Conservation (phyloP, 2,888 invertebrate genomes). For the Lordiphosa andalusiaca region DNA sequence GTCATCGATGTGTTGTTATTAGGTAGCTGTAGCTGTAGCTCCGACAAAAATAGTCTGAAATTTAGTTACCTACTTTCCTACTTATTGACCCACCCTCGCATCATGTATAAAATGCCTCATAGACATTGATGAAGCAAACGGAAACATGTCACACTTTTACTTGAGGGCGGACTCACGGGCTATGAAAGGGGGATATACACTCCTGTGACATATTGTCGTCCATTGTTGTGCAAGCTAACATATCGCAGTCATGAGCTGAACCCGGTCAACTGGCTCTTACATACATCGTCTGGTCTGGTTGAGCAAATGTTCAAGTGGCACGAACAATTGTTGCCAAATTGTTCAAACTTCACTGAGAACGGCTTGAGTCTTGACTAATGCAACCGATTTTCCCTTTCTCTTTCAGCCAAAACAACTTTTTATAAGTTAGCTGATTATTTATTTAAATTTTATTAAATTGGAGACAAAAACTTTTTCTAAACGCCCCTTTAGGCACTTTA, state of each 20-base stretch:
- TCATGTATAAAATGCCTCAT: slow-evolving; percentile 38
- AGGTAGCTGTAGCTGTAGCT: too few species aligned
- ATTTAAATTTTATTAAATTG: slow-evolving; percentile 32
- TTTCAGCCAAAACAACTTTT: slow-evolving; percentile 7
- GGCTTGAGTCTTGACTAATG: too few species aligned
- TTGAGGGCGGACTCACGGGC: not conserved
- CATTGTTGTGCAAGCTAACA: slow-evolving; percentile 42
- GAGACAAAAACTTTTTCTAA: slow-evolving; percentile 11
- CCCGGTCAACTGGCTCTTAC: slow-evolving; percentile 23
- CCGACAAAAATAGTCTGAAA: too few species aligned
- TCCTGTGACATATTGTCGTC: slow-evolving; percentile 37
- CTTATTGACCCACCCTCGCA: slow-evolving; percentile 15
- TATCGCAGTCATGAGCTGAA: slow-evolving; percentile 23
- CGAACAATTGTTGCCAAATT: too few species aligned
- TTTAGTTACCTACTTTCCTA: too few species aligned
- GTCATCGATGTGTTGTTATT: too few species aligned
- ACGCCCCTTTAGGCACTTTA: not conserved
- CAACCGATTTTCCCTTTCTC: too few species aligned
- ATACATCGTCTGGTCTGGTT: slow-evolving; percentile 5
- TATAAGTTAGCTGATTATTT: slow-evolving; percentile 21
- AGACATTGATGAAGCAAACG: slow-evolving; percentile 35
- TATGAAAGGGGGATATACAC: slow-evolving; percentile 6
- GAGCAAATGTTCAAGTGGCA: too few species aligned
- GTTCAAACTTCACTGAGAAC: too few species aligned
- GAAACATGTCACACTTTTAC: slow-evolving; percentile 43